These are phyloP conservation scores for Lochmaea crataegi DNA, from an alignment of 2,888 invertebrate species.

Conservation along the genomic window DNA sequence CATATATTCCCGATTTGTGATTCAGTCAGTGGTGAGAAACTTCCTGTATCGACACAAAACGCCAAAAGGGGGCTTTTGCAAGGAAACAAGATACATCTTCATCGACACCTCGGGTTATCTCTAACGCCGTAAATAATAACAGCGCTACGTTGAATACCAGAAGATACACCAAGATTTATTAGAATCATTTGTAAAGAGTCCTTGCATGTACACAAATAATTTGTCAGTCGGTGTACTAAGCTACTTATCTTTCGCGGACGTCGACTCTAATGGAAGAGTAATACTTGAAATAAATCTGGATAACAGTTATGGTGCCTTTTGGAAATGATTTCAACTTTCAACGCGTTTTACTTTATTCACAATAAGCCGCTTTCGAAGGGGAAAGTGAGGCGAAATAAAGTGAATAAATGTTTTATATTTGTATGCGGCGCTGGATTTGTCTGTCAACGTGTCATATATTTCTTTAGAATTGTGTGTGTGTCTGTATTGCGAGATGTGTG, in stretches of 20 bases:
- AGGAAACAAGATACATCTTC: slow-evolving; percentile 36
- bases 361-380: slow-evolving; percentile 41
- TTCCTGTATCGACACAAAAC: slow-evolving; percentile 10
- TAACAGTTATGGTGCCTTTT: slow-evolving; percentile 23
- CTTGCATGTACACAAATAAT: slow-evolving; percentile 50
- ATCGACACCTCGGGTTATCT: slow-evolving; percentile 40
- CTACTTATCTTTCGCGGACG: slow-evolving; percentile 50
- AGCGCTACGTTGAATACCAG: slow-evolving; percentile 36
- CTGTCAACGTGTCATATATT: slow-evolving; percentile 34
- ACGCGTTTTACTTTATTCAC: slow-evolving; percentile 42
- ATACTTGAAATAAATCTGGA: slow-evolving; percentile 34
- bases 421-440: slow-evolving; percentile 34
- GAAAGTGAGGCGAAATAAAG: slow-evolving; percentile 37
- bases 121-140: slow-evolving; percentile 41
- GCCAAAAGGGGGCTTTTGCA: background rate
- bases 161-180: slow-evolving; percentile 45
- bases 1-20: slow-evolving; percentile 13
- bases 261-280: slow-evolving; percentile 47
- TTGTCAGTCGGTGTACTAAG: slow-evolving; percentile 50
- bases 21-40: slow-evolving; percentile 14
- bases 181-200: slow-evolving; percentile 47
- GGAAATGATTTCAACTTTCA: slow-evolving; percentile 37
- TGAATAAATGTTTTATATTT: slow-evolving; percentile 42
- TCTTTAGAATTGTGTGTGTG: slow-evolving; percentile 27
- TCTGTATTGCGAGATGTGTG: slow-evolving; percentile 16